phyloP scores from a whole-genome alignment of 2,113 vertebrate species.

The Carassius auratus region DNA sequence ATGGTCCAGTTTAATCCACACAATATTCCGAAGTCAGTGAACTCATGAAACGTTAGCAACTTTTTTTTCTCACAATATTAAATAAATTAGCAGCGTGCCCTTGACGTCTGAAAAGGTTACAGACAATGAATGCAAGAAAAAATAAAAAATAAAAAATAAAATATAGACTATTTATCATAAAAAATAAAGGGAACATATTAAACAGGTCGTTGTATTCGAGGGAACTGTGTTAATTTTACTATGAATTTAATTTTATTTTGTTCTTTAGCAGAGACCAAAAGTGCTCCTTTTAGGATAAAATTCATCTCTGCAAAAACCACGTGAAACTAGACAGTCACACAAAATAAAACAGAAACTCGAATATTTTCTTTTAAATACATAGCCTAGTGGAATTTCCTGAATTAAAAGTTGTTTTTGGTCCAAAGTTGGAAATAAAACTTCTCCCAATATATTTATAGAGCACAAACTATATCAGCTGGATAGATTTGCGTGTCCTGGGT shows the following conservation, averaged over 20 bases:
- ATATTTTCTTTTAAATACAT: neutral
- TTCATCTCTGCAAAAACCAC: constrained; percentile 40
- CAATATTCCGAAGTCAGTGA: constrained; percentile 79
- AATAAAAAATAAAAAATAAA: constrained; percentile 5
- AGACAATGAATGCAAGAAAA: constrained; percentile 30
- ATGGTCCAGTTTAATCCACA: constrained; percentile 83
- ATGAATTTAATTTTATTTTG: constrained; percentile 7
- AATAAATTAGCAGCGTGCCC: constrained; percentile 76
- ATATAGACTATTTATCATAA: neutral
- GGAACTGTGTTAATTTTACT: neutral
- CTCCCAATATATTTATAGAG: neutral
- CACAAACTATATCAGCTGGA: no score
- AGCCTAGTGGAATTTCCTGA: neutral
- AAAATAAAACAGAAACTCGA: neutral
- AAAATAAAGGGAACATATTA: constrained; percentile 14
- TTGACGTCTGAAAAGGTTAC: constrained; percentile 49
- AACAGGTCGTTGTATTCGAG: neutral
- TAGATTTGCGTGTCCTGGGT: no score
- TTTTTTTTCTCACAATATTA: constrained; percentile 64
- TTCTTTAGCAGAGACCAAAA: constrained; percentile 50
- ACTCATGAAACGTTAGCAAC: constrained; percentile 83
- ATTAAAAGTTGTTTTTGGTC: constrained; percentile 43
- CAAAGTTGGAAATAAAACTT: constrained; percentile 10
- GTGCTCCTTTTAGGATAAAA: constrained; percentile 53
- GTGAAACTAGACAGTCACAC: constrained; percentile 31